Evolutionary conservation across 2,113 vertebrate species (phyloP), one percentile per base, ranked within the genome.

Genomic region (Hassar affinis): DNA sequence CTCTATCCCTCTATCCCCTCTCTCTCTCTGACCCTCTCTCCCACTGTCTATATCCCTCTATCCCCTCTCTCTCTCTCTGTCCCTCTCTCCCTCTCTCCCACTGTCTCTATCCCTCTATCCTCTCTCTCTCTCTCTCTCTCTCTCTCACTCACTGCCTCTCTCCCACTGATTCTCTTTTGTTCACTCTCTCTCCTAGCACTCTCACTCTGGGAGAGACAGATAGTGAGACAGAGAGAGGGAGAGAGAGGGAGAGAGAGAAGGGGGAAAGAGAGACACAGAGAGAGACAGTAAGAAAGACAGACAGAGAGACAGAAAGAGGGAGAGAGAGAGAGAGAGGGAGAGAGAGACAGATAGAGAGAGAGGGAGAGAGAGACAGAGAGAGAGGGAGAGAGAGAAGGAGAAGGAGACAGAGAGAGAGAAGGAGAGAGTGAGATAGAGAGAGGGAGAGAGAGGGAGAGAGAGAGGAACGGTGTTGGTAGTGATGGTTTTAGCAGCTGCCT

Each of bases 401-500:
- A 59, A 0, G 33, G 12, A 62, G 27, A 30, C n/a, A 62, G 15
- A 9, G 15, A 33, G 30, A 61, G 25, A 62, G 62, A 66, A 6
- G 35, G 15, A 1, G 30, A 17, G 61, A 56, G 59, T 4, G 2
- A 61, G 12, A 64, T 30, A 33, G 61, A 17, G 14, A 64, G 30
- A 7, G 61, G 2, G 30, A 64, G 27, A 18, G 30, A 35, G 62
- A 33, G 4, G 35, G 76, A 51, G 80, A 80, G 80, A 79, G 4
- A 82, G 20, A 72, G 49, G 49, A 45, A 75, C 22, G 9, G 6
- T 52, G 35, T 79, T 74, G 85, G n/a, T 33, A 52, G 68, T 78
- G 69, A 78, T 52, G 75, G 68, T 75, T 83, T 86, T 78, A 88
- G 85, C 84, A 83, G 57, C 78, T 85, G 80, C 62, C 77, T 71